Conservation (phyloP, 2,797 vertebrate species). For the Acanthornis magna region DNA sequence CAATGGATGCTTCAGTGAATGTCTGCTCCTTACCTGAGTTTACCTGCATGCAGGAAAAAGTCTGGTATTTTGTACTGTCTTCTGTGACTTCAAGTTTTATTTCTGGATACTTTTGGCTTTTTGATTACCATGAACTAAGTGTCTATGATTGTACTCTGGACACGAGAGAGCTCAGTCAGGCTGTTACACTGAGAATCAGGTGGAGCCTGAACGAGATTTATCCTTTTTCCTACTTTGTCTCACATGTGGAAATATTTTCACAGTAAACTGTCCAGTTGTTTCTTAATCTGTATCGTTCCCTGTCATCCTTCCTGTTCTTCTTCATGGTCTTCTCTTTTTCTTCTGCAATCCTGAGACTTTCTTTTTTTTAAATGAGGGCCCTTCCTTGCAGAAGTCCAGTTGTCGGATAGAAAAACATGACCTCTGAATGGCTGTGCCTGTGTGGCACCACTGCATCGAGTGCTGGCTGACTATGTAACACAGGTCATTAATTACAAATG, state of each 20-base stretch:
- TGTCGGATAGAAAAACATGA: neutral
- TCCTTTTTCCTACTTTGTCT: neutral
- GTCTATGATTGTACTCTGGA: neutral
- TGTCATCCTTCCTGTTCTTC: slow-evolving; percentile 1
- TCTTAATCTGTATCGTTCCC: neutral
- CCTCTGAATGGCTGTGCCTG: neutral
- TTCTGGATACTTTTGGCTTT: neutral
- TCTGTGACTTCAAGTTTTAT: neutral
- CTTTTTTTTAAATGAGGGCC: neutral
- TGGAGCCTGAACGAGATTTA: neutral
- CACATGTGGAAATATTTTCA: neutral
- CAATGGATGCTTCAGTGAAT: neutral
- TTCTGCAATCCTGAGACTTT: neutral
- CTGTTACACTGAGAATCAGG: neutral
- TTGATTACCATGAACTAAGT: neutral
- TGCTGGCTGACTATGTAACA: neutral
- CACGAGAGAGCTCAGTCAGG: neutral
- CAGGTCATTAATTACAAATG: neutral
- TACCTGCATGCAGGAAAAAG: neutral
- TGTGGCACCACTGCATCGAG: accelerated
- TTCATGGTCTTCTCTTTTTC: neutral
- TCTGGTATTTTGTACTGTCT: neutral
- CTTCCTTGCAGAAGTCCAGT: neutral
- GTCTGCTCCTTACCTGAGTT: neutral
- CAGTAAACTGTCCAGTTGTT: neutral